Base-by-base conservation (phyloP, 2,113 vertebrate genomes). In the Solea senegalensis region DNA sequence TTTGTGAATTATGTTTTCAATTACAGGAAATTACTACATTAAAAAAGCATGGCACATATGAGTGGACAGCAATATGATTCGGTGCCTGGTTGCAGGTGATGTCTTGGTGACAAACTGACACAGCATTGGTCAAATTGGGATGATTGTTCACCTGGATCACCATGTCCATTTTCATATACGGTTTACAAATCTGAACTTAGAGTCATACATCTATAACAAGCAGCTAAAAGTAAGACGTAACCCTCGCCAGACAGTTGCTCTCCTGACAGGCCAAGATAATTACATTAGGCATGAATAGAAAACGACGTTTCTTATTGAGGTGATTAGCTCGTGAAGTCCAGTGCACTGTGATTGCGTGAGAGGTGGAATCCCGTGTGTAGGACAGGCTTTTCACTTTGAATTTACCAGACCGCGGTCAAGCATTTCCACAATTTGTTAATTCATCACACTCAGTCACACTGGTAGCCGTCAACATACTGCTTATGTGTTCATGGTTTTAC, bases 381-480 rank as follows among this genome's bases (percentile, higher is more conserved):
- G 76, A 65, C 15, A 54, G 57, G 53, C 74, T 88, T 83, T 85
- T 87, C 85, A 79, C 80, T 86, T 84, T 67, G 71, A 63, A 87
- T 90, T 78, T 80, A 72, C 51, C 75, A 60, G 70, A 34, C 52
- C 7, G 12, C 57, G 73, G 72, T 86, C 64, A 84, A 74, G 60
- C 68, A 51, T 65, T 21, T 67, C 70, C 26, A 53, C 48, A 76
- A 70, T 63, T 67, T 67, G 76, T 77, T 75, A 73, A 53, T 71
- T 73, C 69, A 28, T 80, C 68, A 53, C 43, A 70, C 49, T 68
- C 73, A 68, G 69, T 43, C 50, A 79, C 76, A 63, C 54, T 21
- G 55, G 45, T 63, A 43, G 72, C 63, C 60, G 51, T 54, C 4
- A 26, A 13, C 16, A 44, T 4, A 45, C 51, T 49, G 11, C 45